Percentiles rank a stretch among this genome's conserved stretches.
Conservation (phyloP, 2,113 vertebrate species). For the Pteruthius melanotis region DNA sequence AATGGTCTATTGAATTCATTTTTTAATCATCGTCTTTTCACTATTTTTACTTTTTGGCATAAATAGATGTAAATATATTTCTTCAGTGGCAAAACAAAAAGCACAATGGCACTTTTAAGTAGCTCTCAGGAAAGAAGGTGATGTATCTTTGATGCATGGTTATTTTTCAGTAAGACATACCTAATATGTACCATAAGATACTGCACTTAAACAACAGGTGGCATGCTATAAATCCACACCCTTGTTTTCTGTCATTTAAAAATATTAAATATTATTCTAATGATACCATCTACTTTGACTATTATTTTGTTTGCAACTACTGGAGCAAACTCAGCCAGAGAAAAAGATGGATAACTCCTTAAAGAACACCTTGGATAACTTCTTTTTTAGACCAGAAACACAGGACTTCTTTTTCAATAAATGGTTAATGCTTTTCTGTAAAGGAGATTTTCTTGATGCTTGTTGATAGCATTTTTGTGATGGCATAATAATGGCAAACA, state of each 20-base stretch:
- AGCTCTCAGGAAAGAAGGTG: neutral
- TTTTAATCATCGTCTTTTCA: neutral
- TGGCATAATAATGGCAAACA: neutral
- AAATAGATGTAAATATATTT: neutral
- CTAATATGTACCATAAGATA: neutral
- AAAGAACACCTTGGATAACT: neutral
- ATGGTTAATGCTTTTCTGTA: neutral
- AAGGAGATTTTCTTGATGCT: neutral
- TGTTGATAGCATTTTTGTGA: neutral
- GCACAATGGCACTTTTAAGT: neutral
- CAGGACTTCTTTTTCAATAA: neutral
- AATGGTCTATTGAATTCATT: neutral
- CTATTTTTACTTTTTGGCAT: neutral
- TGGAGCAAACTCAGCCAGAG: neutral
- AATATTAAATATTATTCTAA: neutral
- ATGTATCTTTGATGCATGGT: neutral
- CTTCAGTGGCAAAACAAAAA: neutral
- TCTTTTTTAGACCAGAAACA: neutral
- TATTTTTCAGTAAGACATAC: neutral
- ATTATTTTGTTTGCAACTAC: neutral
- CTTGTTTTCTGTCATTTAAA: neutral
- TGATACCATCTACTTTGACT: neutral
- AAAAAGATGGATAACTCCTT: neutral
- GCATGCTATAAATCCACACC: neutral
- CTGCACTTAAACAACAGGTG: neutral